Percentiles rank a stretch among this genome's conserved stretches.
These are phyloP conservation scores for Platycheirus rosarum DNA, from an alignment of 2,888 invertebrate genomes.

Conservation along the genomic window DNA sequence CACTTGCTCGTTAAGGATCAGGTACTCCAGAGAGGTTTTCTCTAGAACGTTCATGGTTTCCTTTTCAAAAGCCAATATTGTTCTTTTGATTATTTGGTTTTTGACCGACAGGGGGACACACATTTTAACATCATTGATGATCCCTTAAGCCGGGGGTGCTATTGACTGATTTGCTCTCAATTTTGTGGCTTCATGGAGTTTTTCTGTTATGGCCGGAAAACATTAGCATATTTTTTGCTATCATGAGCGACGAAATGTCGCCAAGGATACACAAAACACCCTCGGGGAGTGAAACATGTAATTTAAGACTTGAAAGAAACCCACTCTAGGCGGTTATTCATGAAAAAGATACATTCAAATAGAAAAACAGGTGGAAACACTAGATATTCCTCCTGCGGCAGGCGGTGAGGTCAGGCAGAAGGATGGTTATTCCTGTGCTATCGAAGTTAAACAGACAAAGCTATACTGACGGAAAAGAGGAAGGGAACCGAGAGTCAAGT, in stretches of 20 bases:
- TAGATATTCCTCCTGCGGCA: slow-evolving; percentile 15
- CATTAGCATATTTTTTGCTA: slow-evolving; percentile 10
- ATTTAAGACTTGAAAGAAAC: not conserved
- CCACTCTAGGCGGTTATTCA: slow-evolving; percentile 28
- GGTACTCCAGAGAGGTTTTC: slow-evolving; percentile 32
- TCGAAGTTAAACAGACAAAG: slow-evolving; percentile 47
- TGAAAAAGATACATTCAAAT: slow-evolving; percentile 23
- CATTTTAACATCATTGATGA: slow-evolving; percentile 25
- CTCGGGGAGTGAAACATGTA: slow-evolving; percentile 10
- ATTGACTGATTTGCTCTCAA: slow-evolving; percentile 32
- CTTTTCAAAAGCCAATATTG: slow-evolving; percentile 33
- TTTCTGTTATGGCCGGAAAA: slow-evolving; percentile 4
- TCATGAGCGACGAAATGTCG: slow-evolving; percentile 19
- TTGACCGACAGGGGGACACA: not conserved
- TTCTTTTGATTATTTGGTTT: slow-evolving; percentile 1
- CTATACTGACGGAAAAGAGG: slow-evolving; percentile 11
- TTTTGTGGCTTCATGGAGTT: slow-evolving; percentile 16
- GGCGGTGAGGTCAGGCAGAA: not conserved
- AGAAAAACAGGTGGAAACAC: slow-evolving; percentile 34
- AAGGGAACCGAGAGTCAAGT: slow-evolving; percentile 50
- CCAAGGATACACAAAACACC: slow-evolving; percentile 13
- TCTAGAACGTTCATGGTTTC: slow-evolving; percentile 25
- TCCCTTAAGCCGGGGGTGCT: slow-evolving; percentile 21
- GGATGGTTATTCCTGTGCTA: slow-evolving; percentile 41
- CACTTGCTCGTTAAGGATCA: slow-evolving; percentile 41